These are phyloP conservation scores for Leptopilina clavipes DNA, from an alignment of 1,140 invertebrate genomes.

Conservation along the genomic window DNA sequence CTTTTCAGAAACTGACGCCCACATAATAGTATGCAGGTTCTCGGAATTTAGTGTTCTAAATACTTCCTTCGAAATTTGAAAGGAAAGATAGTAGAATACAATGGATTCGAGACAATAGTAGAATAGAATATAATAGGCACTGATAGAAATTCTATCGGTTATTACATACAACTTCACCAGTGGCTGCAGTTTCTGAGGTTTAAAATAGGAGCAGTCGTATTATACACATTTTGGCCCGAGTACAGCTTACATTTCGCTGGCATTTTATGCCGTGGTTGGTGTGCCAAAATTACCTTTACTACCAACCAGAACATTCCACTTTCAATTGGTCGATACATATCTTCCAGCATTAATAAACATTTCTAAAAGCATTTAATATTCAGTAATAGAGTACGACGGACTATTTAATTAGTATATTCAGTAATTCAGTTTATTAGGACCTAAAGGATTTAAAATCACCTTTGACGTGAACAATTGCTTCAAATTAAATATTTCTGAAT, in stretches of 20 bases:
- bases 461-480: too few species aligned
- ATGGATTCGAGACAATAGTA: conserved; percentile 19
- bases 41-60: conserved; percentile 19
- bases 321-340: not conserved
- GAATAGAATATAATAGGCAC: conserved; percentile 29
- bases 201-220: conserved; percentile 21
- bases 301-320: not conserved
- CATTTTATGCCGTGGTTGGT: not conserved
- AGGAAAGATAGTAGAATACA: conserved; percentile 13
- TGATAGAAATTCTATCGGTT: conserved; percentile 34
- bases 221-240: conserved; percentile 22
- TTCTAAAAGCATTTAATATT: not conserved
- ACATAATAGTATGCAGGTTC: conserved; percentile 20
- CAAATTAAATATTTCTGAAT: too few species aligned
- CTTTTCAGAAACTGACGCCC: conserved; percentile 21
- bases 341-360: not conserved
- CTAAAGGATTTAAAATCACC: too few species aligned
- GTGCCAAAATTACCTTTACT: conserved; percentile 30
- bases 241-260: conserved; percentile 10
- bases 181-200: conserved; percentile 22
- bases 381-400: not conserved
- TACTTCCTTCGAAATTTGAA: conserved; percentile 22
- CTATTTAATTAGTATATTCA: not conserved
- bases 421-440: too few species aligned
- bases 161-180: conserved; percentile 6